phyloP scores from a whole-genome alignment of 2,797 vertebrate genomes.

The Coranthus polyacanthus region DNA sequence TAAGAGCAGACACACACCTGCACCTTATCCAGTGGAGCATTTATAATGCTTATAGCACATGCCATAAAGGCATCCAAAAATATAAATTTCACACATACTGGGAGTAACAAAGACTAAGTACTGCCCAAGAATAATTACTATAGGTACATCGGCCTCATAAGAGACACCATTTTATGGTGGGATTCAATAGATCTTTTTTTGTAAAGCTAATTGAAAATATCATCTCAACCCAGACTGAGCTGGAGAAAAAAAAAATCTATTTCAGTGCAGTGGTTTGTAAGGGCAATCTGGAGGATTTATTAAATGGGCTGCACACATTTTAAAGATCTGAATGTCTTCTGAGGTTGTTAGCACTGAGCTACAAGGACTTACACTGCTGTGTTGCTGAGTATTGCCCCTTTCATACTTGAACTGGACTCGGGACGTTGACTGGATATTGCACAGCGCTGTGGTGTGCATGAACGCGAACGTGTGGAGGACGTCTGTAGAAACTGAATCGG shows the following conservation, averaged over 20 bases:
- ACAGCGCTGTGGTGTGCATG: slow-evolving; percentile 4
- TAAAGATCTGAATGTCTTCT: slow-evolving; percentile 50
- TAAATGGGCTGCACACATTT: slow-evolving; percentile 59
- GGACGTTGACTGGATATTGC: not conserved
- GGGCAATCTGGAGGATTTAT: slow-evolving; percentile 61
- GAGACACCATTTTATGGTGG: slow-evolving; percentile 60
- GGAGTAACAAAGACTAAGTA: slow-evolving; percentile 60
- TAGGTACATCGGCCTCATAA: slow-evolving; percentile 50
- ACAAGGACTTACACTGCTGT: slow-evolving; percentile 18
- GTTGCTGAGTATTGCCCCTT: slow-evolving; percentile 50
- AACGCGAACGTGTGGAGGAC: not conserved
- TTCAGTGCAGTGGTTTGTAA: slow-evolving; percentile 49
- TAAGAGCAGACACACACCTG: slow-evolving; percentile 37
- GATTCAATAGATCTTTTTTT: slow-evolving; percentile 65
- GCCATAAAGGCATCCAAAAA: slow-evolving; percentile 23
- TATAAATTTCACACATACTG: slow-evolving; percentile 36
- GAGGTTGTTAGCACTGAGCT: slow-evolving; percentile 8
- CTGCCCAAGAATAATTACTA: slow-evolving; percentile 66
- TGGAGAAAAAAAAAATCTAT: slow-evolving; percentile 28
- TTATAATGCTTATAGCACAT: slow-evolving; percentile 22
- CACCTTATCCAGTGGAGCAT: slow-evolving; percentile 30
- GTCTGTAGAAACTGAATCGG: not conserved
- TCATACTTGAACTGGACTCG: slow-evolving; percentile 4
- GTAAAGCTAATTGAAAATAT: slow-evolving; percentile 71
- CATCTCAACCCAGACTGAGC: slow-evolving; percentile 6